These are phyloP conservation scores for Sarcophaga peregrina DNA, from an alignment of 1,140 invertebrate genomes.

Conservation along the genomic window DNA sequence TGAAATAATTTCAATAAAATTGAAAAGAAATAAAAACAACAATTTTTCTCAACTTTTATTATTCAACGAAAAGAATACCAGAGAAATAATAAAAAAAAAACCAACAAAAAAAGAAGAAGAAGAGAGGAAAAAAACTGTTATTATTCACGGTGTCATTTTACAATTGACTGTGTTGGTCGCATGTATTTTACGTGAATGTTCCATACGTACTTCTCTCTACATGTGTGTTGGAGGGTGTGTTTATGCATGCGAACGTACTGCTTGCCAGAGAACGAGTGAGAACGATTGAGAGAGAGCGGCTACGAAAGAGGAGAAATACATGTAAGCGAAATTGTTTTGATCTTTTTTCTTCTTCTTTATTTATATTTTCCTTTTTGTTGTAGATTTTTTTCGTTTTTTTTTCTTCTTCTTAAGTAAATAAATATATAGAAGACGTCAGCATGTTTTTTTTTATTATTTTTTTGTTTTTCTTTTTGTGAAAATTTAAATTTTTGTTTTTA, in stretches of 20 bases:
- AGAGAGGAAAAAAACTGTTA: neutral
- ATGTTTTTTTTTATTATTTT: no score
- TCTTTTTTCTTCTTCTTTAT: neutral
- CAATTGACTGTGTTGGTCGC: neutral
- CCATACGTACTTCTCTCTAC: no score
- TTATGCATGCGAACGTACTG: neutral
- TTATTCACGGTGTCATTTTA: constrained; percentile 10
- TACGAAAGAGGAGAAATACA: neutral
- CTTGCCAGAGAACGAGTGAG: neutral
- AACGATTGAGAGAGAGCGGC: neutral
- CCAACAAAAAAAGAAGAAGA: neutral
- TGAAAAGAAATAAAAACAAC: no score
- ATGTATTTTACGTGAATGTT: no score
- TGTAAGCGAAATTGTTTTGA: constrained; percentile 6
- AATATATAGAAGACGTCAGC: no score
- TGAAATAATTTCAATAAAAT: no score
- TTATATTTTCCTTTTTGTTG: no score
- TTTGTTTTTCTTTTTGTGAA: no score
- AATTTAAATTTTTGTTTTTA: no score
- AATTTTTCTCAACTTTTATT: no score
- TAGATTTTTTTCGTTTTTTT: no score
- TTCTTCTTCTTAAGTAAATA: no score
- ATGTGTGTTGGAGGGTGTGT: neutral
- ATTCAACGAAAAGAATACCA: neutral
- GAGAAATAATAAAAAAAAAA: neutral